A percentile compares a stretch with the other conserved stretches of the same genome.
These are phyloP conservation scores for Gephyroberyx darwinii DNA, from an alignment of 2,797 vertebrate genomes.

Conservation along the genomic window DNA sequence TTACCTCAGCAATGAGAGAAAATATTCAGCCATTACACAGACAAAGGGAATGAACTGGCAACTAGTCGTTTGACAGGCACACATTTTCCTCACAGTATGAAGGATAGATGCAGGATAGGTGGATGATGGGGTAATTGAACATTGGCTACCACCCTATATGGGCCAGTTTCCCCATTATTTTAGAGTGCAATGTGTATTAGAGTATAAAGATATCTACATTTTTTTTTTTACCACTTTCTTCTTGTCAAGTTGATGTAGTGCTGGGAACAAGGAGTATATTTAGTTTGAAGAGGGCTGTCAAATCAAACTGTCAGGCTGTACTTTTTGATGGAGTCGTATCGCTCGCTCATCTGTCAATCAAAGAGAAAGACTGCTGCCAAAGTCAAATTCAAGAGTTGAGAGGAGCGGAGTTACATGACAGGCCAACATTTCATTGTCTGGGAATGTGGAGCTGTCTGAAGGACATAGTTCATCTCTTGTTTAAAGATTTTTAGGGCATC, in stretches of 20 bases:
- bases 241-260: conserved; percentile 79
- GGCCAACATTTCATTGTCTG: conserved; percentile 62
- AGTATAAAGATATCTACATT: conserved; percentile 43
- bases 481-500: conserved; percentile 42
- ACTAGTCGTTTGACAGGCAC: neutral
- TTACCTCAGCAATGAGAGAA: neutral
- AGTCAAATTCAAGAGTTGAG: conserved; percentile 74
- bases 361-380: conserved; percentile 73
- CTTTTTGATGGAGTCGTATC: conserved; percentile 79
- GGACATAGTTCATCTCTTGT: conserved; percentile 33
- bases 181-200: conserved; percentile 46
- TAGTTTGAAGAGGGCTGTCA: conserved; percentile 80
- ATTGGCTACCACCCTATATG: neutral
- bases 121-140: neutral
- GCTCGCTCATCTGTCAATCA: conserved; percentile 77
- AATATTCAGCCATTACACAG: neutral
- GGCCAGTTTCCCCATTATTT: conserved; percentile 28
- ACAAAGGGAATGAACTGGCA: neutral
- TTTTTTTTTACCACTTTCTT: conserved; percentile 59
- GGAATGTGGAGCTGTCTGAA: conserved; percentile 39
- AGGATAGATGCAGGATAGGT: conserved; percentile 1
- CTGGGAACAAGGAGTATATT: conserved; percentile 78
- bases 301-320: conserved; percentile 78
- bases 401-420: conserved; percentile 68
- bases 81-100: neutral